Conservation (phyloP, 2,113 vertebrate genomes). For the Microtus oregoni region DNA sequence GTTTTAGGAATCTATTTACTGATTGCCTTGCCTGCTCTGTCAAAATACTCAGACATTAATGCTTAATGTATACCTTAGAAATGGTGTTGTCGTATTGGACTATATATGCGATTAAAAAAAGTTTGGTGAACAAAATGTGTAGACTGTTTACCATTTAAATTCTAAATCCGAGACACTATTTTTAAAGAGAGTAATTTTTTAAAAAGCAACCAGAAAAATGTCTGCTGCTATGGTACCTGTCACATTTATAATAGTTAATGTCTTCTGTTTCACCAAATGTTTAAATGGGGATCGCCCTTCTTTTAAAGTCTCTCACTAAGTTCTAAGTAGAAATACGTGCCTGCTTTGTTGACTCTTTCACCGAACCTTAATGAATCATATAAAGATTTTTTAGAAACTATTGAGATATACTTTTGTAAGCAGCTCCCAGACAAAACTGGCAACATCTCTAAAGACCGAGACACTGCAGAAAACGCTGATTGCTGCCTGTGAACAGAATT, state of each 20-base stretch:
- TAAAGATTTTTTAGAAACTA: background rate
- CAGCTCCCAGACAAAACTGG: conserved; percentile 7
- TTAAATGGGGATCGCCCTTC: background rate
- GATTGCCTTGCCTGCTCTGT: conserved; percentile 6
- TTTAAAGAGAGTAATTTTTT: conserved; percentile 40
- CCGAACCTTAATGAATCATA: background rate
- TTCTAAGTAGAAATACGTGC: background rate
- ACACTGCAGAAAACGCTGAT: conserved; percentile 61
- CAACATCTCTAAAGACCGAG: conserved; percentile 50
- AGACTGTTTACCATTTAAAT: background rate
- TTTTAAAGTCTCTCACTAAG: background rate
- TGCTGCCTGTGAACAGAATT: conserved; percentile 62
- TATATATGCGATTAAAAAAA: conserved; percentile 49
- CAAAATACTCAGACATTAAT: conserved; percentile 27
- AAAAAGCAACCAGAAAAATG: conserved; percentile 8
- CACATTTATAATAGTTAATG: background rate
- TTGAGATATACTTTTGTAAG: background rate
- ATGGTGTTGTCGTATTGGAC: background rate
- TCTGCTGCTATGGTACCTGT: background rate
- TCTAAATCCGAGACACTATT: background rate
- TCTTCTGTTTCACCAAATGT: conserved; percentile 17
- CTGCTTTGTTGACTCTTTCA: background rate
- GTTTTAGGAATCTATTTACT: conserved; percentile 24
- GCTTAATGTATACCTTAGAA: background rate
- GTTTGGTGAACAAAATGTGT: conserved; percentile 12